Base-by-base conservation (phyloP, 2,113 vertebrate species). In the Hyperoodon ampullatus region DNA sequence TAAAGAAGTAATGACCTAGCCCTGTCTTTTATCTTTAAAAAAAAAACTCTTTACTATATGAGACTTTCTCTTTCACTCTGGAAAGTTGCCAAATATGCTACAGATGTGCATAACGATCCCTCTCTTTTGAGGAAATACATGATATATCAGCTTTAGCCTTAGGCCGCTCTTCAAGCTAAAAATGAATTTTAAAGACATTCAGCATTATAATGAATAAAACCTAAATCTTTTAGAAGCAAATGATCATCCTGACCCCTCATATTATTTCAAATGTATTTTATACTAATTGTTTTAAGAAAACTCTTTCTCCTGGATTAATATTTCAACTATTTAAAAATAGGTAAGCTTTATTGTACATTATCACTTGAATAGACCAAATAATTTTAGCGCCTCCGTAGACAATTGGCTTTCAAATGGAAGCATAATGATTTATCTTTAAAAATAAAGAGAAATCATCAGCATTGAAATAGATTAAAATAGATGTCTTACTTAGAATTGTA, bases 281-380 rank as follows among this genome's bases (percentile, higher is more conserved):
- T 96, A 81, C 94, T 96, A 97, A 97, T 93, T 97, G 96, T 97
- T 97, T 96, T 97, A 94, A 98, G 87, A 97, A 98, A 98, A 97
- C 89, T 86, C 74, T 96, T 96, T 97, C 97, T 98, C 95, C 66
- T 89, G 44, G 74, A 97, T 98, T 98, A 97, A 95, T 97, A 83
- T 93, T 96, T 97, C 97, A 94, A 97, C 93, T 97, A 66, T 96
- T 98, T 98, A 97, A 92, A 98, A 98, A 98, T 97, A 97, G 97
- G 83, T 98, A 98, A 98, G 98, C 90, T 97, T 98, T 96, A 88
- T 93, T 95, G 84, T 96, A 92, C 96, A 97, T 98, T 98, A 98
- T 95, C 98, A 98, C 98, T 98, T 98, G 97, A 98, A 98, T 97
- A 97, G 98, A 68, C 87, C 96, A 98, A 98, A 98, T 97, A 98